phyloP scores from a whole-genome alignment of 1,140 invertebrate species.

The Drosophila micromelanica region DNA sequence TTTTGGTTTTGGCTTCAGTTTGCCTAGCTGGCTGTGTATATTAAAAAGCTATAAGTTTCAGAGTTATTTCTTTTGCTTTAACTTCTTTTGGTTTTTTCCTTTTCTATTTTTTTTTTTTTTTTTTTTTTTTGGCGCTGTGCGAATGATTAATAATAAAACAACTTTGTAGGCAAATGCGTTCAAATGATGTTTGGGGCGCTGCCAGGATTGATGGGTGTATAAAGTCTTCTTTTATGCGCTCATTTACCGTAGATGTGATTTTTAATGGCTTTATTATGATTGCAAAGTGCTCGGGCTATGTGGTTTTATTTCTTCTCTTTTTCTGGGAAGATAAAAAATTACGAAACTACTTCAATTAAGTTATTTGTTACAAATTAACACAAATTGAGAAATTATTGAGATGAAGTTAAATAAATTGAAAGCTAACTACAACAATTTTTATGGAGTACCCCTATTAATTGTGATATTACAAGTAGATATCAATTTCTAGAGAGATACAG shows the following conservation, averaged over 20 bases:
- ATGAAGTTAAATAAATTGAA: background rate
- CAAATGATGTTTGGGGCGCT: slow-evolving; percentile 65
- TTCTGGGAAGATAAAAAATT: slow-evolving; percentile 4
- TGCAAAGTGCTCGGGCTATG: slow-evolving; percentile 25
- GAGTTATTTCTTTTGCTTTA: slow-evolving; percentile 40
- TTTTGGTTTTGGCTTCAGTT: slow-evolving; percentile 19
- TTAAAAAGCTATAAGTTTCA: slow-evolving; percentile 79
- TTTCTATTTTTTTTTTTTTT: slow-evolving; percentile 10
- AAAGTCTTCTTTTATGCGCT: slow-evolving; percentile 79
- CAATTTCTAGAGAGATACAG: no score
- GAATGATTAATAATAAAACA: slow-evolving; percentile 72
- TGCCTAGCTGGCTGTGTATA: slow-evolving; percentile 37
- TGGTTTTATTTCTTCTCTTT: slow-evolving; percentile 1
- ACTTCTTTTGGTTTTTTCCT: slow-evolving; percentile 8
- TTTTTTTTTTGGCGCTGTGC: slow-evolving; percentile 33
- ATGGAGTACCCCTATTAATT: no score
- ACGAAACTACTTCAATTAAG: slow-evolving; percentile 43
- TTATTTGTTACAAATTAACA: slow-evolving; percentile 44
- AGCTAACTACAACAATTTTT: no score
- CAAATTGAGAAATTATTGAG: background rate
- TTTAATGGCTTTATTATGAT: slow-evolving; percentile 72
- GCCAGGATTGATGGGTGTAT: slow-evolving; percentile 78
- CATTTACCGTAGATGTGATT: slow-evolving; percentile 66
- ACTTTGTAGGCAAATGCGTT: slow-evolving; percentile 69
- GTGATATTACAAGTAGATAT: no score